Conservation (phyloP, 2,113 vertebrate species). For the Arothron firmamentum region DNA sequence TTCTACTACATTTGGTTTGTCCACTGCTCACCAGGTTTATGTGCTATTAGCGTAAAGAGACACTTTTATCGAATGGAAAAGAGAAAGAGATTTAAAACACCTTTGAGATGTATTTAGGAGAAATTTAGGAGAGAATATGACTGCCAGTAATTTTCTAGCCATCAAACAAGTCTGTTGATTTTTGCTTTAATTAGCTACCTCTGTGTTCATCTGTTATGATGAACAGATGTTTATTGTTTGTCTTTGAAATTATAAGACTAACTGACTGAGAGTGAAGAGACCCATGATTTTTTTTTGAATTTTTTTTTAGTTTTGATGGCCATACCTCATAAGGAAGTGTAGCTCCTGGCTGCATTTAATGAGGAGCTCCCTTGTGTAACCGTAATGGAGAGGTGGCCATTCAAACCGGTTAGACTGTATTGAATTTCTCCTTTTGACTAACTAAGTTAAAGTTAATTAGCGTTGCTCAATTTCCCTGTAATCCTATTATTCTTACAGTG, state of each 20-base stretch:
- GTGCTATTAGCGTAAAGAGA: too few species aligned
- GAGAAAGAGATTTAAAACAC: too few species aligned
- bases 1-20: too few species aligned
- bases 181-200: slow-evolving; percentile 9
- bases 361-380: slow-evolving; percentile 47
- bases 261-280: slow-evolving; percentile 53
- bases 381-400: slow-evolving; percentile 51
- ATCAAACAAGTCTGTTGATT: neutral
- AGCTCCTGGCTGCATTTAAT: slow-evolving; percentile 63
- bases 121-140: too few species aligned
- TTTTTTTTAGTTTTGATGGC: slow-evolving; percentile 52
- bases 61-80: too few species aligned
- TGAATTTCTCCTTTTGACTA: slow-evolving; percentile 42
- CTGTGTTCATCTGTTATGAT: slow-evolving; percentile 23
- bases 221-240: slow-evolving; percentile 42
- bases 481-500: neutral
- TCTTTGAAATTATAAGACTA: slow-evolving; percentile 31
- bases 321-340: slow-evolving; percentile 52
- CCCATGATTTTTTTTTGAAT: slow-evolving; percentile 34
- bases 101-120: too few species aligned
- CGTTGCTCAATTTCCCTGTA: slow-evolving; percentile 29
- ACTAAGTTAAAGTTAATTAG: slow-evolving; percentile 38
- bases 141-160: neutral
- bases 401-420: slow-evolving; percentile 44
- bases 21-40: too few species aligned